Conservation (phyloP, 2,888 invertebrate genomes). For the Eudemis profundana region DNA sequence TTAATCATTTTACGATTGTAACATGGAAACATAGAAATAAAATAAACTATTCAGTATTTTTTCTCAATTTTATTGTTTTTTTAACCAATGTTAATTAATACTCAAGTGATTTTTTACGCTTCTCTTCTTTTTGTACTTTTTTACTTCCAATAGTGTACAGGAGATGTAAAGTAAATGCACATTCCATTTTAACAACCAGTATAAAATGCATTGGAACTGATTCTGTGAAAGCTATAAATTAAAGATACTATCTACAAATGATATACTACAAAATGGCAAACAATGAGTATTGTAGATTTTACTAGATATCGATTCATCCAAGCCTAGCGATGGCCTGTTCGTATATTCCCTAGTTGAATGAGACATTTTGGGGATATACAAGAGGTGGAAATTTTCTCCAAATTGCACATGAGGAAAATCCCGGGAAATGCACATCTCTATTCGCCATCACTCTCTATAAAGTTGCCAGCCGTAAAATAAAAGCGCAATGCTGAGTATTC, state of each 20-base stretch:
- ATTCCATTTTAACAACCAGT: background rate
- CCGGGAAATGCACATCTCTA: too few relatives aligned
- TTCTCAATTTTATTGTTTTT: background rate
- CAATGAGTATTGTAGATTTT: background rate
- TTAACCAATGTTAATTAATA: background rate
- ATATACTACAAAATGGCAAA: constrained; percentile 4
- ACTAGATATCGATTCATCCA: background rate
- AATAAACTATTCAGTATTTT: background rate
- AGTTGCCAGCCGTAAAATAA: too few relatives aligned
- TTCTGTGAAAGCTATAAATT: background rate
- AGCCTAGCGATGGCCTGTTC: too few relatives aligned
- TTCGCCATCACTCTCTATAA: too few relatives aligned
- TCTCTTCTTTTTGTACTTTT: background rate
- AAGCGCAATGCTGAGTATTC: too few relatives aligned
- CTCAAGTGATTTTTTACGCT: background rate
- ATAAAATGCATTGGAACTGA: background rate
- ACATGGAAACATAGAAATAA: background rate
- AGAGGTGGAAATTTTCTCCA: too few relatives aligned
- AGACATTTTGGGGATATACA: too few relatives aligned
- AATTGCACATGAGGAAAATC: too few relatives aligned
- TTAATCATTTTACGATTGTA: too few relatives aligned
- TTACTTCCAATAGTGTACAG: too few relatives aligned
- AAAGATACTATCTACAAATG: constrained; percentile 17
- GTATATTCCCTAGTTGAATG: too few relatives aligned
- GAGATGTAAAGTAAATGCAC: background rate